These are phyloP conservation scores for Gorsachius magnificus DNA, from an alignment of 2,797 vertebrate species.

Conservation along the genomic window DNA sequence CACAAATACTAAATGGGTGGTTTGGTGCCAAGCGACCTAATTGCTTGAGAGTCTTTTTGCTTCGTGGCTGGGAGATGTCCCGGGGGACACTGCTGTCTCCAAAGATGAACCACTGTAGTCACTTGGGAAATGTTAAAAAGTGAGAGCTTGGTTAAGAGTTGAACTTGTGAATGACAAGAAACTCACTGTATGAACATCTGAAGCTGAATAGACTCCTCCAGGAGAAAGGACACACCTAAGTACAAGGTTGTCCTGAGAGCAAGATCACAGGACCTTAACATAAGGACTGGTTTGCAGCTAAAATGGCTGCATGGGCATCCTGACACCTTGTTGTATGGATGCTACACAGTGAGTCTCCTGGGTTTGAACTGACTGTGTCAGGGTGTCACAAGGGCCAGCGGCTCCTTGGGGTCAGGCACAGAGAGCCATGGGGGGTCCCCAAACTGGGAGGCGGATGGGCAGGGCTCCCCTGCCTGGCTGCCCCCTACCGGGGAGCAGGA, in stretches of 20 bases:
- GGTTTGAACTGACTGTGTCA: not conserved
- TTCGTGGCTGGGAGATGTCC: not conserved
- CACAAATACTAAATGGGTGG: not conserved
- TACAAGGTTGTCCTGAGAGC: not conserved
- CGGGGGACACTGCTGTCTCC: not conserved
- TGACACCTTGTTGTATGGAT: not conserved
- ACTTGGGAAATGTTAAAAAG: not conserved
- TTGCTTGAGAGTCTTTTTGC: not conserved
- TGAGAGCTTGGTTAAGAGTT: not conserved
- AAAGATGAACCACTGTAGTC: not conserved
- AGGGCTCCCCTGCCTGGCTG: not conserved
- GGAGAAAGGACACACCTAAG: not conserved
- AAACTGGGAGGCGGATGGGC: not conserved
- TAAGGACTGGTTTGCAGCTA: not conserved
- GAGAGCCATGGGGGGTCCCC: rapidly evolving
- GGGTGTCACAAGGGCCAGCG: not conserved
- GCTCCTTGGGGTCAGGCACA: not conserved
- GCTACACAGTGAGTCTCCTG: not conserved
- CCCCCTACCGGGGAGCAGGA: not conserved
- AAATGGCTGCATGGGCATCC: not conserved
- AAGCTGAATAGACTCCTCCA: not conserved
- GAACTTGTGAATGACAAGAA: not conserved
- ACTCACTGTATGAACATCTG: not conserved
- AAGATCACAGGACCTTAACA: not conserved
- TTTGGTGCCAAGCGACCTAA: not conserved